Conservation (phyloP, 2,113 vertebrate species). For the Spermophilus dauricus region DNA sequence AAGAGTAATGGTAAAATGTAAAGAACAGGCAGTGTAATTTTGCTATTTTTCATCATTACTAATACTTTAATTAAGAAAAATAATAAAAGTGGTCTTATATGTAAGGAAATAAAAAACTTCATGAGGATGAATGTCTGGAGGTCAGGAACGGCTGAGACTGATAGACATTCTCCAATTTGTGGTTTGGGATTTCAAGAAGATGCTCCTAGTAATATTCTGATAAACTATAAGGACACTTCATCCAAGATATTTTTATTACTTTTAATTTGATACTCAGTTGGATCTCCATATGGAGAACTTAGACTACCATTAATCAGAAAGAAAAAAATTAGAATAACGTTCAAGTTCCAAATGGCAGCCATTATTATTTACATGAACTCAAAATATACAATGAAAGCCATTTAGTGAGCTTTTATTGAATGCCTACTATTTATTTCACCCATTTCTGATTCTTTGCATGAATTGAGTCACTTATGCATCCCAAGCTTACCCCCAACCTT, state of each 20-base stretch:
- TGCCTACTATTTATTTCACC: not conserved
- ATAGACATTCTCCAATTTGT: not conserved
- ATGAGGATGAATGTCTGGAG: not conserved
- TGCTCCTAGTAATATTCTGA: not conserved
- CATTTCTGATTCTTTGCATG: not conserved
- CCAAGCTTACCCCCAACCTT: not conserved
- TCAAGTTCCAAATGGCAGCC: not conserved
- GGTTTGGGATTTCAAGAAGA: constrained; percentile 25
- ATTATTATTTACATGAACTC: constrained; percentile 3
- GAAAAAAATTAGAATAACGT: constrained; percentile 13
- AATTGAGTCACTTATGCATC: not conserved
- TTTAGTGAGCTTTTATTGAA: not conserved
- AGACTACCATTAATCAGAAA: not conserved
- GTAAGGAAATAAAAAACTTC: not conserved
- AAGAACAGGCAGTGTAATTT: not conserved
- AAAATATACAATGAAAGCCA: not conserved
- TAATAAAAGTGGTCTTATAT: constrained; percentile 30
- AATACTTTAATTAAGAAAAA: constrained; percentile 42
- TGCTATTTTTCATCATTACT: not conserved
- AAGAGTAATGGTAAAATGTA: not conserved
- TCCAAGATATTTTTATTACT: not conserved
- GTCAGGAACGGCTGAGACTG: not conserved
- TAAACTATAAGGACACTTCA: not conserved
- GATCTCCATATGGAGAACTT: not conserved
- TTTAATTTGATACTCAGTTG: not conserved